Conservation (phyloP, 2,888 invertebrate species). For the Erebia ligea region DNA sequence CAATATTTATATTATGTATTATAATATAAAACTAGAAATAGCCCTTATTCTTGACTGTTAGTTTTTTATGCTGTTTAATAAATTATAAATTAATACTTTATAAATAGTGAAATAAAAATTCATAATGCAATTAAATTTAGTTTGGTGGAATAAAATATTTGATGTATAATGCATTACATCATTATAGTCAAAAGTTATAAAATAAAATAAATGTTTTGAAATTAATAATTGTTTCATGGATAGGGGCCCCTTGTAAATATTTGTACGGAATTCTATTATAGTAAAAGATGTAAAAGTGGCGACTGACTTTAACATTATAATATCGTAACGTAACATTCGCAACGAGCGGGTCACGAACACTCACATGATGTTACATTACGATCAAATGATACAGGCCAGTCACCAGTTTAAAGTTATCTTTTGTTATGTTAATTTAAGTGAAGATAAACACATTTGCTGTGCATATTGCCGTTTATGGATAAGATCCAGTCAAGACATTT, state of each 20-base stretch:
- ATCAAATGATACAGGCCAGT: no score
- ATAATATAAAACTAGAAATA: constrained; percentile 51
- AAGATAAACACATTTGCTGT: constrained; percentile 68
- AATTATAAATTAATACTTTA: background rate
- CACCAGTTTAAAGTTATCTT: constrained; percentile 19
- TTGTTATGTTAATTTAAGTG: constrained; percentile 58
- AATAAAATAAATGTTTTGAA: background rate
- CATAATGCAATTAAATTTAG: background rate
- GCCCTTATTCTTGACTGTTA: constrained; percentile 58
- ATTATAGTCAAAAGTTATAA: background rate
- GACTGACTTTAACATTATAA: no score
- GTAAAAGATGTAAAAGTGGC: constrained; percentile 36
- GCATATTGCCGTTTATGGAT: constrained; percentile 80
- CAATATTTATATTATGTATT: constrained; percentile 55
- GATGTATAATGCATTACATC: background rate
- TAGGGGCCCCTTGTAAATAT: constrained; percentile 73
- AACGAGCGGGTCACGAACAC: no score
- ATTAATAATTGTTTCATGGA: constrained; percentile 46
- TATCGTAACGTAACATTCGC: no score
- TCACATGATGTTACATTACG: no score
- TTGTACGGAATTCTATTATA: constrained; percentile 58
- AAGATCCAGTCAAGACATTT: constrained; percentile 81
- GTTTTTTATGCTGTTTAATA: constrained; percentile 8
- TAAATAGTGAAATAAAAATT: background rate
- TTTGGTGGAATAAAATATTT: background rate